These are phyloP conservation scores for Spialia ferax DNA, from an alignment of 2,888 invertebrate genomes.

Conservation along the genomic window DNA sequence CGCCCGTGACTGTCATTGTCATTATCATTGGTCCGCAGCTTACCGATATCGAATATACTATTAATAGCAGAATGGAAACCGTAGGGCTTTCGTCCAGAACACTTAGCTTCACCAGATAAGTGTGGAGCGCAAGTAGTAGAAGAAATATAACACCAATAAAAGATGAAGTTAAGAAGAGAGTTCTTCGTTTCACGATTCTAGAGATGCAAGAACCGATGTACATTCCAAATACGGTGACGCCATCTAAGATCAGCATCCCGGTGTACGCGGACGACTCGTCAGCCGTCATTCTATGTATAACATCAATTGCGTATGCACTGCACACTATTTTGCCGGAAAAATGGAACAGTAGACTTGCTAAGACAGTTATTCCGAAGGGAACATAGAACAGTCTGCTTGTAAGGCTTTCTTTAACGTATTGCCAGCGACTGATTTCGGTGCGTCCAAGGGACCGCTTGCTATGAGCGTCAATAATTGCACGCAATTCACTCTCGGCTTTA, in stretches of 20 bases:
- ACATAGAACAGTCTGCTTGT: slow-evolving; percentile 57
- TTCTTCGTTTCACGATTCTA: slow-evolving; percentile 49
- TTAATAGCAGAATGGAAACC: slow-evolving; percentile 54
- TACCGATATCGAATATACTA: slow-evolving; percentile 62
- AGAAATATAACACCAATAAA: slow-evolving; percentile 59
- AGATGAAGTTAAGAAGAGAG: slow-evolving; percentile 58
- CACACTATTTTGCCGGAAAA: slow-evolving; percentile 63
- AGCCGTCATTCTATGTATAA: slow-evolving; percentile 59
- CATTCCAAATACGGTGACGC: slow-evolving; percentile 59
- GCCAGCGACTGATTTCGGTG: slow-evolving; percentile 12
- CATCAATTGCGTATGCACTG: slow-evolving; percentile 62
- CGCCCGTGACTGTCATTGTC: slow-evolving; percentile 61
- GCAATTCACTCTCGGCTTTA: slow-evolving; percentile 55
- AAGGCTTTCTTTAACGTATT: slow-evolving; percentile 47
- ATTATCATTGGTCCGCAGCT: slow-evolving; percentile 69
- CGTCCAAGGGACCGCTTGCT: slow-evolving; percentile 16
- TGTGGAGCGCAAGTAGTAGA: slow-evolving; percentile 60
- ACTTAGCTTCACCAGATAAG: slow-evolving; percentile 57
- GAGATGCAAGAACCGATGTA: slow-evolving; percentile 52
- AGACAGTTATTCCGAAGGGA: slow-evolving; percentile 57
- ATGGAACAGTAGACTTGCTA: slow-evolving; percentile 57
- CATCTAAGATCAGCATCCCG: slow-evolving; percentile 68
- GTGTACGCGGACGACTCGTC: slow-evolving; percentile 60
- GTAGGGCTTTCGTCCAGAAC: slow-evolving; percentile 57
- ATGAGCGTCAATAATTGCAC: slow-evolving; percentile 38